A percentile compares a stretch with the other conserved stretches of the same genome.
Evolutionary conservation across 2,888 invertebrate genomes (phyloP).

Genomic region (Linyphia triangularis): DNA sequence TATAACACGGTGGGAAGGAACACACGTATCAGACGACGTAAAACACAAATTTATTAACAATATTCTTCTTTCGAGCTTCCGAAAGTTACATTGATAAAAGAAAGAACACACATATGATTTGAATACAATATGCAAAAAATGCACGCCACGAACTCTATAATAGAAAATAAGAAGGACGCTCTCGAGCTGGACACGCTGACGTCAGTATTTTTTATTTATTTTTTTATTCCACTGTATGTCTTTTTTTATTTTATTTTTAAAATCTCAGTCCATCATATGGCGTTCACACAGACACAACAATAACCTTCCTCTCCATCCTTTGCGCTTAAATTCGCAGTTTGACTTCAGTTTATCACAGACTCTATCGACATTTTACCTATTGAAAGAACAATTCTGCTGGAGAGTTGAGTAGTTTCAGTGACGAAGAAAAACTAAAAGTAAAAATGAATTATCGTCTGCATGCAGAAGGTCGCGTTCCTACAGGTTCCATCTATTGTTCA

Average conservation of each 20-base stretch:
- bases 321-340: conserved; percentile 43
- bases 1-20: no score
- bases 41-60: conserved; percentile 75
- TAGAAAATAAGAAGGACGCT: conserved; percentile 54
- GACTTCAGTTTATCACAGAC: conserved; percentile 74
- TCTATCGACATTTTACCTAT: conserved; percentile 68
- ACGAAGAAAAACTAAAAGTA: conserved; percentile 18
- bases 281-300: conserved; percentile 45
- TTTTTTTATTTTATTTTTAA: conserved; percentile 42
- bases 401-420: conserved; percentile 18
- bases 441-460: conserved; percentile 11
- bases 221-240: neutral
- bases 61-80: conserved; percentile 54
- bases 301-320: conserved; percentile 1
- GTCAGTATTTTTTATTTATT: conserved; percentile 38
- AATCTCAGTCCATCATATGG: conserved; percentile 58
- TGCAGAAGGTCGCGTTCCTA: conserved; percentile 35
- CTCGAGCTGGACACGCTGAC: conserved; percentile 54
- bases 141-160: conserved; percentile 70
- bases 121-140: conserved; percentile 61
- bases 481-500: neutral
- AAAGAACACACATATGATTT: conserved; percentile 69
- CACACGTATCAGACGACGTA: conserved; percentile 59
- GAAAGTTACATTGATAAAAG: conserved; percentile 70
- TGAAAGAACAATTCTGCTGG: conserved; percentile 54